Conservation (phyloP, 2,797 vertebrate genomes). For the Pipistrellus pygmaeus region DNA sequence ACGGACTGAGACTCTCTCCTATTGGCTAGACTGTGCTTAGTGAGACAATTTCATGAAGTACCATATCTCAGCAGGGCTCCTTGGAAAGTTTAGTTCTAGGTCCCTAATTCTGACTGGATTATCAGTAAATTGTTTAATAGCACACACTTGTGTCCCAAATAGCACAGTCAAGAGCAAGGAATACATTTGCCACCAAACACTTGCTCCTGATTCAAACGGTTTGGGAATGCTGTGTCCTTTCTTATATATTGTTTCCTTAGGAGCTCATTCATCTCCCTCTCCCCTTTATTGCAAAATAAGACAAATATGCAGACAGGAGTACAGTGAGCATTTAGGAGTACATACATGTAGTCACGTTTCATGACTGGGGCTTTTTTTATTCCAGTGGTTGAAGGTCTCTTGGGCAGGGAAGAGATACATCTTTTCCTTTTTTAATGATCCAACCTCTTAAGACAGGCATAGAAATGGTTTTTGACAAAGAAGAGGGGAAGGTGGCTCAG, state of each 20-base stretch:
- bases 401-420: not conserved
- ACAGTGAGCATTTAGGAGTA: not conserved
- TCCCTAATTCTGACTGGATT: not conserved
- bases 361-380: not conserved
- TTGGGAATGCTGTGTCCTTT: not conserved
- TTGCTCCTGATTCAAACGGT: not conserved
- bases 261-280: not conserved
- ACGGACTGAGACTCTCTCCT: not conserved
- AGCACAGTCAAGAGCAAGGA: not conserved
- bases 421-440: conserved; percentile 35
- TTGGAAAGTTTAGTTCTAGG: not conserved
- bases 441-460: not conserved
- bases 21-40: not conserved
- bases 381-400: not conserved
- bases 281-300: not conserved
- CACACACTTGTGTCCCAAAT: not conserved
- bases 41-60: conserved; percentile 42
- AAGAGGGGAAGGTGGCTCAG: not conserved
- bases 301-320: not conserved
- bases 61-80: not conserved
- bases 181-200: not conserved
- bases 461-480: conserved; percentile 40
- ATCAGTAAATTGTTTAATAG: conserved; percentile 33
- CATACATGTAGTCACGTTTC: not conserved
- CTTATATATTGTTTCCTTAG: not conserved